Evolutionary conservation across 2,888 invertebrate genomes (phyloP).

Genomic region (Euplexia lucipara): DNA sequence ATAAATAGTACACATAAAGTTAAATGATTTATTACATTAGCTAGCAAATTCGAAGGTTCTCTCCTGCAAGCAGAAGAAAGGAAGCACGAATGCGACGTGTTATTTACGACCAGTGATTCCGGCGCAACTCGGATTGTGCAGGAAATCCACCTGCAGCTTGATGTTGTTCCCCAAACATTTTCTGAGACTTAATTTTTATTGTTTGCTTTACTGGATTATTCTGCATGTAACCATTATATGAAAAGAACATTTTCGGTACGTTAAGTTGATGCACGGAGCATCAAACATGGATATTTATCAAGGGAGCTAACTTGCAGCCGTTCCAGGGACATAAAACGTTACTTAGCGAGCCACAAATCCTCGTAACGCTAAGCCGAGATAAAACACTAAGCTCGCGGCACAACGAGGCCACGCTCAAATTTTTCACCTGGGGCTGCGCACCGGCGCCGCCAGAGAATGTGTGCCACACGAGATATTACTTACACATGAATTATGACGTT

Average conservation of each 20-base stretch:
- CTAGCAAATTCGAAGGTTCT: constrained; percentile 76
- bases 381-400: constrained; percentile 89
- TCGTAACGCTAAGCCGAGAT: constrained; percentile 90
- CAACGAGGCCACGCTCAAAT: constrained; percentile 85
- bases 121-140: constrained; percentile 78
- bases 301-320: constrained; percentile 85
- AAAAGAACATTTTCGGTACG: constrained; percentile 13
- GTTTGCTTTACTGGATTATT: constrained; percentile 53
- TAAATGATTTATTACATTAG: constrained; percentile 71
- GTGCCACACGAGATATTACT: constrained; percentile 86
- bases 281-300: constrained; percentile 84
- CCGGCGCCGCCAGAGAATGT: constrained; percentile 72
- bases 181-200: constrained; percentile 62
- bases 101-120: constrained; percentile 88
- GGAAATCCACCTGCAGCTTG: constrained; percentile 80
- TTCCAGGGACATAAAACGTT: constrained; percentile 89
- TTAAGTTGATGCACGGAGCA: constrained; percentile 32
- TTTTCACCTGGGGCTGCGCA: constrained; percentile 86
- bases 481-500: constrained; percentile 86
- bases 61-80: constrained; percentile 80
- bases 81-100: constrained; percentile 82
- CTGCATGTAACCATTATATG: constrained; percentile 24
- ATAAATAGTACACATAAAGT: constrained; percentile 58
- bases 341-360: constrained; percentile 90
- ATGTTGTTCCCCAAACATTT: constrained; percentile 67